phyloP scores from a whole-genome alignment of 2,888 invertebrate species.

The Idaea dimidiata region DNA sequence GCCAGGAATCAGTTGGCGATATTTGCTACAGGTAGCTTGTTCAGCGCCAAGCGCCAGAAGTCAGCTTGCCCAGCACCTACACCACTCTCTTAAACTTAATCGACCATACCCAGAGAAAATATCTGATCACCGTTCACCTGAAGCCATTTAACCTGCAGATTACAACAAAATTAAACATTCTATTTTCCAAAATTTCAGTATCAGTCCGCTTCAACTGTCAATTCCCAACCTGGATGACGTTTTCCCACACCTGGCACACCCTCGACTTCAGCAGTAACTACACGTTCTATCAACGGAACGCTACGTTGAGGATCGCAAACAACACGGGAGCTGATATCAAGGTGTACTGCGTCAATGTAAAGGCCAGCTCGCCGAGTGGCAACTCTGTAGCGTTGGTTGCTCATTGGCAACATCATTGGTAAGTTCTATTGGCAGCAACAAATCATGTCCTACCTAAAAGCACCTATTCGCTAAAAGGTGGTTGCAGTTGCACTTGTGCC shows the following conservation, averaged over 20 bases:
- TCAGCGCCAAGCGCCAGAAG: no score
- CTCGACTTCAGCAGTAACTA: conserved; percentile 92
- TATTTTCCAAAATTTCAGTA: conserved; percentile 70
- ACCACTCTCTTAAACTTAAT: no score
- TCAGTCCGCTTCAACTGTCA: conserved; percentile 88
- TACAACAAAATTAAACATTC: not conserved
- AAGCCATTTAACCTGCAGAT: no score
- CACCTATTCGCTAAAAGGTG: no score
- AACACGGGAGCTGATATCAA: conserved; percentile 83
- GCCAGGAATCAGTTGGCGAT: no score
- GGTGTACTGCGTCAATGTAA: conserved; percentile 84
- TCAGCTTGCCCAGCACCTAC: no score
- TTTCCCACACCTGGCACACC: conserved; percentile 93
- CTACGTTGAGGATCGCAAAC: conserved; percentile 86
- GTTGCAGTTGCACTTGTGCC: no score
- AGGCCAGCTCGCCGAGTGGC: conserved; percentile 76
- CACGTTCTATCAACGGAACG: conserved; percentile 90
- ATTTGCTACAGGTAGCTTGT: no score
- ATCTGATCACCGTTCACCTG: no score
- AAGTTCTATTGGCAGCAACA: conserved; percentile 23
- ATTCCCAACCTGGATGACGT: conserved; percentile 93
- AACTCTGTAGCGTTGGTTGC: conserved; percentile 79
- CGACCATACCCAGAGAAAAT: no score
- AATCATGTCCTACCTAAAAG: no score
- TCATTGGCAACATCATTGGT: conserved; percentile 79